Evolutionary conservation across 92 coral and sea anemone species (phyloP), one percentile per base, ranked within the genome.

Genomic region (Parazoanthus atlanticus): DNA sequence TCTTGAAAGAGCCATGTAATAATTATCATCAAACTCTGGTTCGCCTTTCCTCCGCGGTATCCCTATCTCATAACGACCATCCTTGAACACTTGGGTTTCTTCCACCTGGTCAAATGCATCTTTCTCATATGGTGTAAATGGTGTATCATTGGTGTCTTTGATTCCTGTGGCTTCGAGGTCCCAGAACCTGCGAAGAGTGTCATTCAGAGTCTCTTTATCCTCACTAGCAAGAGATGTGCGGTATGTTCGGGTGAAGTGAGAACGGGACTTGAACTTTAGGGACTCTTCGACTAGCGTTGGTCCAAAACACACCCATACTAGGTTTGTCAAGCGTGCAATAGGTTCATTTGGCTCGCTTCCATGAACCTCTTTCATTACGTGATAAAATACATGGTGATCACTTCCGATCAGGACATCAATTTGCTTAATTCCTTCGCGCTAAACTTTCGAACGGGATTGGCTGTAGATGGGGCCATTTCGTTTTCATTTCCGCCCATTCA

Each of bases 381-480:
- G 94, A 74, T 90, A 91, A 81, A 92, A 78, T 30, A 92, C 85
- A 8, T 90, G 93, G 49, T 92, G 91, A 66, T 92, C 95, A 61
- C 95, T 90, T 29, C 93, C 95, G 19, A 92, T 90, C 81, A 93
- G 86, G 41, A 89, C 88, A 52, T 88, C 93, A 61, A 88, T 93
- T 58, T 81, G 92, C 23, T 66, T n/a, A n/a, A n/a, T n/a, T 83
- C 47, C 94, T 85, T n/a, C 82, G 81, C 25, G 94, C 54, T 26
- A 89, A 73, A 9, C 58, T 89, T 61, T 88, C 88, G 69, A 92
- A 90, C 40, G 91, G 25, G 93, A 77, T 36, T 36, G 38, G 38
- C 38, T 36, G 38, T 36, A 36, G 38, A 36, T 36, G 38, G 38
- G 38, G 3, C 38, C 38, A 36, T 36, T 36, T 36, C 38, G 38